These are phyloP conservation scores for Drosophila nigricruria DNA, from an alignment of 2,888 invertebrate species.

Conservation along the genomic window DNA sequence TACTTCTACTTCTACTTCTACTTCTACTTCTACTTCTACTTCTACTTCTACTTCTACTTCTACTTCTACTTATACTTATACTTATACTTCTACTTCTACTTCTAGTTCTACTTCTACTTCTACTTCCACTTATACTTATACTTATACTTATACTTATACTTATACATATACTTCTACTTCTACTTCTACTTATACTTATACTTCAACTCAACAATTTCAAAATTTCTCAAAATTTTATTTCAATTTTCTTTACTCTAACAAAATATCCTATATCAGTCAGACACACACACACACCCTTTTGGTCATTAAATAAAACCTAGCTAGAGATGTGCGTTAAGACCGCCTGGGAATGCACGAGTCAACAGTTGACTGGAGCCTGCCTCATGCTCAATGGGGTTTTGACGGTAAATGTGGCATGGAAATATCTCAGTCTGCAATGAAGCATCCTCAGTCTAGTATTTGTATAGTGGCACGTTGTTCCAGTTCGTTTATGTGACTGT, in stretches of 20 bases:
- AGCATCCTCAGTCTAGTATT: slow-evolving; percentile 32
- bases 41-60: slow-evolving; percentile 2
- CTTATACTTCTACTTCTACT: slow-evolving; percentile 1
- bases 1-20: slow-evolving; percentile 3
- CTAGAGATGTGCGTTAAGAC: slow-evolving; percentile 40
- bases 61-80: neutral
- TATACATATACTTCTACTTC: neutral
- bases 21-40: slow-evolving; percentile 1
- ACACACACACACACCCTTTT: neutral
- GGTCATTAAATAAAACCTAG: neutral
- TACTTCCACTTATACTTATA: neutral
- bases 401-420: slow-evolving; percentile 27
- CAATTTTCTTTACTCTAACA: neutral
- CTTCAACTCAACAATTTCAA: neutral
- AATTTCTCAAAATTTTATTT: no score
- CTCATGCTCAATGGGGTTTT: slow-evolving; percentile 40
- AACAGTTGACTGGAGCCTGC: slow-evolving; percentile 41
- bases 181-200: neutral
- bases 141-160: neutral
- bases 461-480: slow-evolving; percentile 31
- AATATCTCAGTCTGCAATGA: neutral
- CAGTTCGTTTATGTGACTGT: slow-evolving; percentile 37
- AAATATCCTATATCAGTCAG: neutral
- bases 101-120: neutral
- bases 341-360: slow-evolving; percentile 41